Base-by-base conservation (phyloP, 2,888 invertebrate genomes). In the Lobophora halterata region DNA sequence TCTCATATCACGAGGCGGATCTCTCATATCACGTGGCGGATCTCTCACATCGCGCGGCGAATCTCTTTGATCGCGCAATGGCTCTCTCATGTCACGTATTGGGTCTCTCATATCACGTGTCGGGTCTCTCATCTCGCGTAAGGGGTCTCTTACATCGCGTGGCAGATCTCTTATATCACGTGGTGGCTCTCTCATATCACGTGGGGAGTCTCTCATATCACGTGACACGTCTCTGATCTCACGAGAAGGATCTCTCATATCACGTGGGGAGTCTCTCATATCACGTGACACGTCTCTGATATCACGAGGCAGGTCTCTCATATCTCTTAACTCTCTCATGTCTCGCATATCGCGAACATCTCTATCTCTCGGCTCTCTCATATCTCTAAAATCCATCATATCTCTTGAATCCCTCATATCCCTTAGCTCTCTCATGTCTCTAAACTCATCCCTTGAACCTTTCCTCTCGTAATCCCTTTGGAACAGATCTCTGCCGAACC, bases 391-490 rank as follows among this genome's bases (percentile, higher is more conserved):
- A 3, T 25, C 25, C 14, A 13, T 13, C 8, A 2, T 3, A 4
- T 25, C 29, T 20, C 29, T 29, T 1, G 5, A 7, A 5, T 29
- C 31, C 13, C 18, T 17, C 13, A 10, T 5, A 7, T 25, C 14
- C 8, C 25, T 25, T 2, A 3, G 3, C 1, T 25, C 24, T 12
- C 24, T 12, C 7, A 25, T 12, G n/a, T 7, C 46, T 54, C 58
- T 57, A 27, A 49, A 23, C 3, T 65, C 68, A n/a, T 71, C 72
- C 42, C 69, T 62, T 3, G 53, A 42, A 16, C 49, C 56, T 34
- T 62, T 51, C 49, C 71, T 65, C 23, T 68, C 65, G 33, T 55
- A 65, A 38, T 71, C 70, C 44, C 69, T 66, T 18, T 54, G 54
- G 33, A 60, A 59, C 42, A 49, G 46, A 30, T 77, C 71, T 33